Evolutionary conservation across 2,113 vertebrate species (phyloP), one percentile per base, ranked within the genome.

Genomic region (Toxotes chatareus): DNA sequence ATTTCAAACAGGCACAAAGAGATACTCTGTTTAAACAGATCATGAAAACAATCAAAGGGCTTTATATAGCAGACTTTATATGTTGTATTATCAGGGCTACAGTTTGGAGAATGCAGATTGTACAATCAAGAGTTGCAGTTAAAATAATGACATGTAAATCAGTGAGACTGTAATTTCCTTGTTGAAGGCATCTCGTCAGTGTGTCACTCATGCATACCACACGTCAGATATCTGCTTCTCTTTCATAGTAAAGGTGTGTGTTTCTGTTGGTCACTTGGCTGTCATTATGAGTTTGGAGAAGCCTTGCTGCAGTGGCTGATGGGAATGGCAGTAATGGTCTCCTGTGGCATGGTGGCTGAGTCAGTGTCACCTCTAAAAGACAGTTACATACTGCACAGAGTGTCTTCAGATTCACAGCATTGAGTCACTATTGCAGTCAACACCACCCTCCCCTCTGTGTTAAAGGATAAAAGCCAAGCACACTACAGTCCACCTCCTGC

Each of bases 361-460:
- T 78, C 62, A 62, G 80, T 69, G 83, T 81, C 84, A 47, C 75
- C 60, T 87, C 73, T 73, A 84, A 69, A 80, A 81, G 49, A 56
- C 19, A 57, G 51, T 47, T 65, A 47, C 66, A 74, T 12, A 64
- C 51, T 56, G 67, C 79, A 27, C n/a, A 79, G 34, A 51, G 36
- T 27, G 73, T 61, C 60, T 71, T 67, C 32, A 36, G 42, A 56
- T 49, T 78, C n/a, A 46, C 78, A 80, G 64, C 68, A 61, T 17
- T 77, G 46, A 63, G 32, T 44, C 68, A 19, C 46, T 44, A 1
- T 56, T 75, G 47, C 57, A 51, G 62, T 34, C 32, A 27, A 31
- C 36, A 4, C 27, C 40, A 6, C 32, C 53, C 55, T 34, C 49
- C 19, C 42, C 17, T 32, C 31, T 64, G 51, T 60, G 67, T 49